Evolutionary conservation across 2,113 vertebrate genomes (phyloP).

Genomic region (Colius striatus): DNA sequence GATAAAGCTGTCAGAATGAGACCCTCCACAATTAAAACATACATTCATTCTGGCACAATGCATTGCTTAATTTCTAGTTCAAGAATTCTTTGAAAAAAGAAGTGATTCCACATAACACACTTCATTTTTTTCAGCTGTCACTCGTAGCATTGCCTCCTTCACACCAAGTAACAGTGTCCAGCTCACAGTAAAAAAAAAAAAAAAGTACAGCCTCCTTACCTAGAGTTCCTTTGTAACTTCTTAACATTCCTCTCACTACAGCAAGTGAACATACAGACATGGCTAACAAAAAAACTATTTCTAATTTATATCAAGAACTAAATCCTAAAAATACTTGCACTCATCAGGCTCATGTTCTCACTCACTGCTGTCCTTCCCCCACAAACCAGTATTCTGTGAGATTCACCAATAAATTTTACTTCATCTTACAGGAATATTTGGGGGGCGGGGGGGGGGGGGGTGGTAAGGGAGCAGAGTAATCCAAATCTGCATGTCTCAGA

Average conservation of each 20-base stretch:
- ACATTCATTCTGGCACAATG: background rate
- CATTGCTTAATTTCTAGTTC: background rate
- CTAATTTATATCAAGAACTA: background rate
- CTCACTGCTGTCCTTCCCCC: background rate
- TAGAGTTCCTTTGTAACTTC: background rate
- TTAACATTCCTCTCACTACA: background rate
- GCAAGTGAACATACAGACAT: background rate
- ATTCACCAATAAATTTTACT: background rate
- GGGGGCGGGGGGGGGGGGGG: too few relatives aligned
- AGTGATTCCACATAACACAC: background rate
- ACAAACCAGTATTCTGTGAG: background rate
- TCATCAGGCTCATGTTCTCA: background rate
- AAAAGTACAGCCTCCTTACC: background rate
- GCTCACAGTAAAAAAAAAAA: background rate
- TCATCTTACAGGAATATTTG: background rate
- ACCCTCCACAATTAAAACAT: conserved; percentile 7
- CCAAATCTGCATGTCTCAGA: background rate
- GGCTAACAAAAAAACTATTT: background rate
- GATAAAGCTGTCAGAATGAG: conserved; percentile 9
- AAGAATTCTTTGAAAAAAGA: background rate
- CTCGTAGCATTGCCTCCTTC: background rate
- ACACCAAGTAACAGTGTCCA: background rate
- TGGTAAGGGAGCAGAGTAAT: background rate
- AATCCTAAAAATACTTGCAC: background rate
- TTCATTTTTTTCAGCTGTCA: background rate